These are phyloP conservation scores for Ictalurus punctatus DNA, from an alignment of 2,113 vertebrate genomes.

Conservation along the genomic window DNA sequence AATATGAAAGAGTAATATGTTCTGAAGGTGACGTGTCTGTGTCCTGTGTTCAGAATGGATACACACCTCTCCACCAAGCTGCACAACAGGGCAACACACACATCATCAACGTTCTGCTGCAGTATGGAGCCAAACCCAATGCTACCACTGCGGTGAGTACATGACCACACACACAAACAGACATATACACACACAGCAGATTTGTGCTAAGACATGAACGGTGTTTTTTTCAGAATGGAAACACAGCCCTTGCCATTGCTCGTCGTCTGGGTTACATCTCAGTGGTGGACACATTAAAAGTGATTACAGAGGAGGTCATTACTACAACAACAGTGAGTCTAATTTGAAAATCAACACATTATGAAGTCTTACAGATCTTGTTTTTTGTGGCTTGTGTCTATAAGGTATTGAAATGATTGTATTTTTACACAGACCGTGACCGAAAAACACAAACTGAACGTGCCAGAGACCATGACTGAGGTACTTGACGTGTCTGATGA, in stretches of 20 bases:
- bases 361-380: background rate
- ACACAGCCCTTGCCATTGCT: constrained; percentile 91
- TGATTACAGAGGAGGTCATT: constrained; percentile 93
- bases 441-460: constrained; percentile 97
- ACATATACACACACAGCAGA: background rate
- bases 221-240: constrained; percentile 83
- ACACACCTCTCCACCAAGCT: constrained; percentile 95
- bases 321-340: constrained; percentile 91
- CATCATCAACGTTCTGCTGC: constrained; percentile 92
- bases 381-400: background rate
- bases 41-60: constrained; percentile 82
- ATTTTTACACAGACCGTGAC: constrained; percentile 83
- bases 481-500: constrained; percentile 97
- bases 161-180: background rate
- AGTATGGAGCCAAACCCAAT: constrained; percentile 90
- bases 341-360: background rate
- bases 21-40: background rate
- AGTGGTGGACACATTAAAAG: constrained; percentile 95
- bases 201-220: background rate
- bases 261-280: constrained; percentile 96
- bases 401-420: background rate
- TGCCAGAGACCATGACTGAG: constrained; percentile 98
- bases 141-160: constrained; percentile 85
- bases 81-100: constrained; percentile 98
- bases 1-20: background rate